A percentile compares a stretch with the other conserved stretches of the same genome.
These are phyloP conservation scores for Typhlichthys subterraneus DNA, from an alignment of 2,797 vertebrate species.

Conservation along the genomic window DNA sequence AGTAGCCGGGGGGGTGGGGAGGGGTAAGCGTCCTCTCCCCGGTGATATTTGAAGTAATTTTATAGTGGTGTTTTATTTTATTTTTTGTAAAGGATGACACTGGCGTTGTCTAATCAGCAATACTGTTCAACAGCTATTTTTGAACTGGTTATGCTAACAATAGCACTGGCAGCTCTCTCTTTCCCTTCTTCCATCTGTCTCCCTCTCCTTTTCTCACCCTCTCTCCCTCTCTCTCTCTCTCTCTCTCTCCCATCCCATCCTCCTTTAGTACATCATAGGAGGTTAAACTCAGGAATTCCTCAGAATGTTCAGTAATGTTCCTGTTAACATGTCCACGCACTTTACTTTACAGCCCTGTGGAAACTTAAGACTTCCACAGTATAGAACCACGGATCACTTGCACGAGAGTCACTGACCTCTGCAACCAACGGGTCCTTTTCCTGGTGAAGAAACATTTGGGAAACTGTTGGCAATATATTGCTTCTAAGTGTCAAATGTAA, in stretches of 20 bases:
- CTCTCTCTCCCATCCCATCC: constrained; percentile 60
- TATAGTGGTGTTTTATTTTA: constrained; percentile 48
- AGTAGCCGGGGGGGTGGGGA: constrained; percentile 59
- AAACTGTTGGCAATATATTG: background rate
- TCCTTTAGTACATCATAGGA: constrained; percentile 58
- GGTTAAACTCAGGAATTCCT: constrained; percentile 95
- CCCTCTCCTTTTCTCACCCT: constrained; percentile 1
- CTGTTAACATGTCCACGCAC: constrained; percentile 45
- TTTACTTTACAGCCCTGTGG: constrained; percentile 61
- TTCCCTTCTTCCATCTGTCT: background rate
- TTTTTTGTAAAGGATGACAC: constrained; percentile 79
- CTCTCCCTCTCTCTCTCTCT: constrained; percentile 7
- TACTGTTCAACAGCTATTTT: constrained; percentile 86
- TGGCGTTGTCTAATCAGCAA: constrained; percentile 90
- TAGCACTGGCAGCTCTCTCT: constrained; percentile 62
- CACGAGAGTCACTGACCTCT: background rate
- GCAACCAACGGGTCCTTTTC: background rate
- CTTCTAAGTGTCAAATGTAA: no score
- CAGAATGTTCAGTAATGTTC: constrained; percentile 91
- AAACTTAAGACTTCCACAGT: constrained; percentile 29
- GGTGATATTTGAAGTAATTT: constrained; percentile 53
- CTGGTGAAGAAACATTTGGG: no score
- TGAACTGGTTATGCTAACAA: constrained; percentile 78
- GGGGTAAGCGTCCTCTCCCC: constrained; percentile 53
- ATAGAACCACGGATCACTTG: background rate